A percentile compares a stretch with the other conserved stretches of the same genome.
phyloP scores from a whole-genome alignment of 2,113 vertebrate genomes.

The Nibea coibor region DNA sequence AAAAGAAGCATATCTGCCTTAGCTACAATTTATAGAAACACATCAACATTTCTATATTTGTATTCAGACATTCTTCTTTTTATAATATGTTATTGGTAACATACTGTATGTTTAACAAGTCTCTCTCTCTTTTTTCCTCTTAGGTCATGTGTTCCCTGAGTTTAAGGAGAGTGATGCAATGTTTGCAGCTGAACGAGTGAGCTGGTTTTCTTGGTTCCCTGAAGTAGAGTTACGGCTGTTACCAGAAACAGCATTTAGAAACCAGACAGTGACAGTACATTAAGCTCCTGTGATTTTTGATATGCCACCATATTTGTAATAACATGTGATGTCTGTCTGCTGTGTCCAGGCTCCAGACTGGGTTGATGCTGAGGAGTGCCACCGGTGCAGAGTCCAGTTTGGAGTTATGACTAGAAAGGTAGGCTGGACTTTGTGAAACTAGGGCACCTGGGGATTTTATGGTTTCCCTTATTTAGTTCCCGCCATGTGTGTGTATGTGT shows the following conservation, averaged over 20 bases:
- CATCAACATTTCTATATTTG: background rate
- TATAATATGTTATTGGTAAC: background rate
- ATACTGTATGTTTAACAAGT: background rate
- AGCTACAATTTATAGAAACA: background rate
- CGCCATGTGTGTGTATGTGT: background rate
- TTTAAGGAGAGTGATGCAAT: conserved; percentile 99
- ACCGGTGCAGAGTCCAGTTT: conserved; percentile 97
- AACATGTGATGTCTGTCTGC: background rate
- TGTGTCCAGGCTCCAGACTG: conserved; percentile 92
- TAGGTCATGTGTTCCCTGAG: conserved; percentile 96
- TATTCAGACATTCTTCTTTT: background rate
- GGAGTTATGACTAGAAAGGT: conserved; percentile 98
- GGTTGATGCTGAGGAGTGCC: conserved; percentile 98
- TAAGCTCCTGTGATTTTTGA: background rate
- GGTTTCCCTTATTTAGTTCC: conserved; percentile 17
- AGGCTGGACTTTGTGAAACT: conserved; percentile 59
- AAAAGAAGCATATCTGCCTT: background rate
- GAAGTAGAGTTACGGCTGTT: background rate
- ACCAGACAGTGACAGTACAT: background rate
- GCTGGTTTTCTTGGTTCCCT: conserved; percentile 46
- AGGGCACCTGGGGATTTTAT: conserved; percentile 41
- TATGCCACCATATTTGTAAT: background rate
- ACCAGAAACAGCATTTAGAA: background rate
- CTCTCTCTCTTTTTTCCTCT: background rate
- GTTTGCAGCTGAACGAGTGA: conserved; percentile 97